A percentile compares a stretch with the other conserved stretches of the same genome.
phyloP scores from a whole-genome alignment of 2,113 vertebrate genomes.

The Penelope pileata region DNA sequence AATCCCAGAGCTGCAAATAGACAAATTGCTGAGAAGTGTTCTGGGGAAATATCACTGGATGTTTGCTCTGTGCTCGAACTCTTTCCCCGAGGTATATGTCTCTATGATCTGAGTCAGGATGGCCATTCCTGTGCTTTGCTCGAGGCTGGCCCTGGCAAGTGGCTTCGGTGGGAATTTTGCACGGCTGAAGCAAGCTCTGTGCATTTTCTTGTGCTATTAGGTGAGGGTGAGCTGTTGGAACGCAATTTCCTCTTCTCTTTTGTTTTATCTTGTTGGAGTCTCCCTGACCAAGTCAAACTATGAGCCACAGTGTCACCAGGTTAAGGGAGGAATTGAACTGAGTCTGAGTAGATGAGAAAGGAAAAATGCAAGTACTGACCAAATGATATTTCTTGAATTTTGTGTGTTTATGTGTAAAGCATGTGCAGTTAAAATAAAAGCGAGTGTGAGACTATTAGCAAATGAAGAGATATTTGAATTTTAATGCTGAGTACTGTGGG shows the following conservation, averaged over 20 bases:
- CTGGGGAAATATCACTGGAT: accelerated
- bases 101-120: neutral
- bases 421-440: neutral
- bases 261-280: accelerated
- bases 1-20: neutral
- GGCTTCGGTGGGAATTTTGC: neutral
- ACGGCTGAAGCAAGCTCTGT: accelerated
- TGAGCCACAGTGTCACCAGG: accelerated
- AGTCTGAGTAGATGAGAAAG: neutral
- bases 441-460: accelerated
- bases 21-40: neutral
- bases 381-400: accelerated
- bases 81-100: accelerated
- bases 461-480: neutral
- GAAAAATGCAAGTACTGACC: neutral
- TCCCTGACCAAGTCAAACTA: neutral
- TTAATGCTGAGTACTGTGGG: neutral
- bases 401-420: neutral
- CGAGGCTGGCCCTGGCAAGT: neutral
- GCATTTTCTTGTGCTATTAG: accelerated
- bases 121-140: accelerated
- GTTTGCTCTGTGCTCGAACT: neutral
- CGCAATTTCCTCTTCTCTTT: neutral
- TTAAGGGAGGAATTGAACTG: no score
- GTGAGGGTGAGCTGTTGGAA: accelerated